Evolutionary conservation across 2,888 invertebrate genomes (phyloP).

Genomic region (Drosophila picticornis): DNA sequence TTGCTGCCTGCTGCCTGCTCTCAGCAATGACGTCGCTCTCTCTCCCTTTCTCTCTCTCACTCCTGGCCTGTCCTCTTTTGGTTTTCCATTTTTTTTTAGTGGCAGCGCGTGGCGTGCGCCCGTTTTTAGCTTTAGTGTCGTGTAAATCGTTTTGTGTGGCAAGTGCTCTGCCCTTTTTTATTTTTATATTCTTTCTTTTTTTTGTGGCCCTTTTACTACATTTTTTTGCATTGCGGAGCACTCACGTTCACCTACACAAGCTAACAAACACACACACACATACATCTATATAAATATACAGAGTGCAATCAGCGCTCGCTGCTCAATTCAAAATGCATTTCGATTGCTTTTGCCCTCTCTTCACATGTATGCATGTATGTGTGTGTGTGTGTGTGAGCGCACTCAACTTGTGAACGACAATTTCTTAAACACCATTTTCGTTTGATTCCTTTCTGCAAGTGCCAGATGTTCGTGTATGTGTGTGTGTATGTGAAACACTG

Average conservation of each 20-base stretch:
- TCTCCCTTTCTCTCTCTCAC: conserved; percentile 20
- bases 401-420: conserved; percentile 65
- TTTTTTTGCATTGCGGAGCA: conserved; percentile 52
- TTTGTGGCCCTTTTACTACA: conserved; percentile 44
- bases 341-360: conserved; percentile 65
- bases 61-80: conserved; percentile 11
- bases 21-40: conserved; percentile 54
- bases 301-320: conserved; percentile 51
- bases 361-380: neutral
- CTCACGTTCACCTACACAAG: conserved; percentile 36
- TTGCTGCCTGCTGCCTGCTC: conserved; percentile 22
- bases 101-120: conserved; percentile 52
- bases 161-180: conserved; percentile 62
- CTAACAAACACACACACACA: conserved; percentile 12
- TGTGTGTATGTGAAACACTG: conserved; percentile 37
- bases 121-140: conserved; percentile 72
- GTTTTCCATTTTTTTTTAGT: conserved; percentile 21
- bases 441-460: conserved; percentile 56
- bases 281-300: conserved; percentile 12
- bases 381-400: conserved; percentile 50
- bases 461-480: conserved; percentile 30
- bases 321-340: conserved; percentile 78
- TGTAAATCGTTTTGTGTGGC: conserved; percentile 77
- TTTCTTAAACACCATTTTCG: conserved; percentile 67
- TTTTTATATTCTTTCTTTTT: conserved; percentile 18